Evolutionary conservation across 2,797 vertebrate species (phyloP).

Genomic region (Danio aesculapii): DNA sequence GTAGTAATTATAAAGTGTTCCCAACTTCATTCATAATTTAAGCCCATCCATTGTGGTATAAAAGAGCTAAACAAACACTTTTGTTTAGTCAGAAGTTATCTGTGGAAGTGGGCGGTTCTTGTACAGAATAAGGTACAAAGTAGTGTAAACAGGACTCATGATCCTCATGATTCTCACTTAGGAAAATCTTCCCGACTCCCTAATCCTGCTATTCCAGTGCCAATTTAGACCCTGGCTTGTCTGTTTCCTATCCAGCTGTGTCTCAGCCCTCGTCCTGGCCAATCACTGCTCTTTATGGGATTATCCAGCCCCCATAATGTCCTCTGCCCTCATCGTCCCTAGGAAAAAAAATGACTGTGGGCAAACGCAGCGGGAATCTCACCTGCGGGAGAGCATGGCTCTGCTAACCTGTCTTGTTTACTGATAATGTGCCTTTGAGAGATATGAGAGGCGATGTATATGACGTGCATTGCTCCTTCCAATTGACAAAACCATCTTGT

Average conservation of each 20-base stretch:
- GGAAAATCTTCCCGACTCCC: conserved; percentile 65
- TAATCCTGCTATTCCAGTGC: conserved; percentile 64
- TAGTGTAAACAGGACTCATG: not conserved
- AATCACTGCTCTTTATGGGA: conserved; percentile 83
- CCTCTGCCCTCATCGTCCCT: conserved; percentile 67
- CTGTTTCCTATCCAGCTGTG: conserved; percentile 48
- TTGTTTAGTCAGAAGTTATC: too few relatives aligned
- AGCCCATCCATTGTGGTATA: too few relatives aligned
- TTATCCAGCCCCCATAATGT: conserved; percentile 76
- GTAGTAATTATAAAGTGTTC: too few relatives aligned
- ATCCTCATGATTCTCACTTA: conserved; percentile 3
- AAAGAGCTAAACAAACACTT: too few relatives aligned
- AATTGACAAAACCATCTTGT: conserved; percentile 44
- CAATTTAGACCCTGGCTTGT: conserved; percentile 38
- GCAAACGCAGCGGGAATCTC: conserved; percentile 32
- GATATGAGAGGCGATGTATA: conserved; percentile 47
- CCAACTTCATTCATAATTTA: too few relatives aligned
- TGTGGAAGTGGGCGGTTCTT: too few relatives aligned
- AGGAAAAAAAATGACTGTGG: conserved; percentile 51
- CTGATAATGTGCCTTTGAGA: conserved; percentile 48
- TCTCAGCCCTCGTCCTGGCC: conserved; percentile 54
- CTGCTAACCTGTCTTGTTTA: conserved; percentile 39
- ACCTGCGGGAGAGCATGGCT: conserved; percentile 26
- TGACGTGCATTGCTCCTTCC: conserved; percentile 36
- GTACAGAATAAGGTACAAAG: not conserved